A percentile compares a stretch with the other conserved stretches of the same genome.
phyloP scores from a whole-genome alignment of 2,113 vertebrate genomes.

The Hyperopisus bebe region DNA sequence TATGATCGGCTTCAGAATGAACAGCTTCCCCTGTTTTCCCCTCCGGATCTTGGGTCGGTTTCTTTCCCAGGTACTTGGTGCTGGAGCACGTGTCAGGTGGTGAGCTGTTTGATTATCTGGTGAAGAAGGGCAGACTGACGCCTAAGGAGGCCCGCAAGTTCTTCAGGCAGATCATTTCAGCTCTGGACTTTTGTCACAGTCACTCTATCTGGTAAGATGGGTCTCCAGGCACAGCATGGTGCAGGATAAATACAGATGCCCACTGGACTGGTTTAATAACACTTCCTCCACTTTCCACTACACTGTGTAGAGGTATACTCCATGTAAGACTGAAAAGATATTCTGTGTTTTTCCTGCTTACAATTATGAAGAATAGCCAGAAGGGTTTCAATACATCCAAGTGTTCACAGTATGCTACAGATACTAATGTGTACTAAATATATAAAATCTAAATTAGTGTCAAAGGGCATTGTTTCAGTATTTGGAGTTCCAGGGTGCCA shows the following conservation, averaged over 20 bases:
- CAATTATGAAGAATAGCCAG: background rate
- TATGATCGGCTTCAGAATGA: background rate
- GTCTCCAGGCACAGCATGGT: background rate
- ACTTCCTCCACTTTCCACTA: background rate
- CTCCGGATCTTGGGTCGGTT: background rate
- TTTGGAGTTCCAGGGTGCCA: background rate
- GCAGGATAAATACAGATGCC: background rate
- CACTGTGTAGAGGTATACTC: background rate
- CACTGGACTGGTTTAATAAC: background rate
- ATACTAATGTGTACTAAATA: background rate
- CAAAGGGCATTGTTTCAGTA: background rate
- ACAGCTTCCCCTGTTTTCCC: background rate
- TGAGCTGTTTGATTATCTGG: conserved; percentile 86
- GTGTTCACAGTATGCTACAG: background rate
- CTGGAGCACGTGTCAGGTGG: conserved; percentile 87
- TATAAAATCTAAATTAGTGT: background rate
- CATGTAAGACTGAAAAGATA: background rate
- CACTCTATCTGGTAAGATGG: conserved; percentile 83
- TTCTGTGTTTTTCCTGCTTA: background rate
- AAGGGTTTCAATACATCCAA: background rate
- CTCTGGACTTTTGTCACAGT: conserved; percentile 88
- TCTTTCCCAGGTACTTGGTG: conserved; percentile 73
- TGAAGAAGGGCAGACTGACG: conserved; percentile 84
- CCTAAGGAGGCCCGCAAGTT: conserved; percentile 89
- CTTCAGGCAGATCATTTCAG: conserved; percentile 90